Conservation (phyloP, 2,797 vertebrate genomes). For the Onychomys arenicola region DNA sequence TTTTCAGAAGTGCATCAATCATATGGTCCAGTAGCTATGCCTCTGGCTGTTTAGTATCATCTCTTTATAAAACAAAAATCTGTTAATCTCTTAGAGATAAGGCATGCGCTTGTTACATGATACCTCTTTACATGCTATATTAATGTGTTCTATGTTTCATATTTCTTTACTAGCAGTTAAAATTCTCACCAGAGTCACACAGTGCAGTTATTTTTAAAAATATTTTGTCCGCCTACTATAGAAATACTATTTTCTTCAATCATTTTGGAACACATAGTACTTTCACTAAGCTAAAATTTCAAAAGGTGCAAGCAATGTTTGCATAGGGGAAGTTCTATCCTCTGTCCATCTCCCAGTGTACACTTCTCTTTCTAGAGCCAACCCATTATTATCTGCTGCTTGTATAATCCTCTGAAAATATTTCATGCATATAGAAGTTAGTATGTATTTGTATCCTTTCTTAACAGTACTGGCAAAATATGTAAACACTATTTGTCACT, state of each 20-base stretch:
- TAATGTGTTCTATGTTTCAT: neutral
- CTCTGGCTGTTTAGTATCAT: neutral
- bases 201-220: constrained; percentile 35
- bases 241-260: constrained; percentile 45
- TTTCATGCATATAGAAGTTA: constrained; percentile 19
- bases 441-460: neutral
- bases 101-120: neutral
- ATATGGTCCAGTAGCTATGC: neutral
- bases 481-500: constrained; percentile 15
- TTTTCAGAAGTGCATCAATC: constrained; percentile 13
- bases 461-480: constrained; percentile 13
- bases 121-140: neutral
- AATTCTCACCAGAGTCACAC: neutral
- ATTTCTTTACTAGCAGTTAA: constrained; percentile 3
- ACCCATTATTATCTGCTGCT: constrained; percentile 30
- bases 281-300: constrained; percentile 62
- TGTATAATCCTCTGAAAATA: constrained; percentile 40
- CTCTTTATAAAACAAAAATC: neutral
- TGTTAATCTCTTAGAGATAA: neutral
- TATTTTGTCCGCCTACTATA: constrained; percentile 10
- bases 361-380: constrained; percentile 31
- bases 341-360: neutral
- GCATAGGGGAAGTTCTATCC: constrained; percentile 28
- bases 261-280: constrained; percentile 25
- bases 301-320: constrained; percentile 35